Base-by-base conservation (phyloP, 2,888 invertebrate species). In the Orthonychiurus folsomi region DNA sequence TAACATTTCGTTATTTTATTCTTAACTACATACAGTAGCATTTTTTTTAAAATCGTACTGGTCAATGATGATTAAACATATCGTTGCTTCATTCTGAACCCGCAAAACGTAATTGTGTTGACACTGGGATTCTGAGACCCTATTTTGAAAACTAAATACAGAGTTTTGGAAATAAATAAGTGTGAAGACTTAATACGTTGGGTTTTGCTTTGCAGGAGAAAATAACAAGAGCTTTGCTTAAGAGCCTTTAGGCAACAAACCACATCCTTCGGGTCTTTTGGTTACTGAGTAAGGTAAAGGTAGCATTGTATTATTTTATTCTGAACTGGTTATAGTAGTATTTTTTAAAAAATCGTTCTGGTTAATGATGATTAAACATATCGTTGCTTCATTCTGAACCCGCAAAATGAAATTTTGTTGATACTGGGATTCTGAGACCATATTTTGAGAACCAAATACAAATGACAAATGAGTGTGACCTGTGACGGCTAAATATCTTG, bases 221-320 rank as follows among this genome's bases (percentile, higher is more conserved):
- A 69, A 72, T 72, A 23, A 72, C 72, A n/a, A 50, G 96, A 75
- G 97, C 97, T 73, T 81, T 99, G 61, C 83, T 99, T 63, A 99
- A 99, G 77, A 82, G 99, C 73, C 83, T 99, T 65, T 99, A 72
- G 97, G 97, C 1, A 96, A 97, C 79, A 83, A 99, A 57, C 99
- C 99, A 2, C 99, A 99, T 79, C 99, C 99, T 0, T 99, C 99
- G 99, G 99, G 99, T 18, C 81, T 99, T 55, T 82, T 99, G 48
- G 95, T 99, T 71, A 99, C 99, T n/a, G n/a, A n/a, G n/a, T n/a
- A n/a, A n/a, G n/a, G n/a, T n/a, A n/a, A n/a, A n/a, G 26, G 60
- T 23, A 55, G 18, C 56, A 20, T 50, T 52, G 15, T 59, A n/a
- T 54, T 54, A 21, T 20, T 25, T 20, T n/a, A n/a, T n/a, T n/a